A percentile compares a stretch with the other conserved stretches of the same genome.
phyloP scores from a whole-genome alignment of 2,888 invertebrate genomes.

The Escarpia spicata region DNA sequence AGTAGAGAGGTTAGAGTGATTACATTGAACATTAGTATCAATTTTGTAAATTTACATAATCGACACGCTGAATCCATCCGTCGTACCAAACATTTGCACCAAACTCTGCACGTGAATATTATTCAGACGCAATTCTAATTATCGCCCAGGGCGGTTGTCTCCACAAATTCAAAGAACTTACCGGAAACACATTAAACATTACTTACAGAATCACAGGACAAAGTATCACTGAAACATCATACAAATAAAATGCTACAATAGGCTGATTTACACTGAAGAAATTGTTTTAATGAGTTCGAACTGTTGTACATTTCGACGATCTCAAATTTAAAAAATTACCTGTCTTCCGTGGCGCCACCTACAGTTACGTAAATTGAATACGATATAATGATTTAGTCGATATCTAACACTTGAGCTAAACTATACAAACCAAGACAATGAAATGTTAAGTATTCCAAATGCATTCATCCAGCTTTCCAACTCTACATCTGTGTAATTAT shows the following conservation, averaged over 20 bases:
- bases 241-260: background rate
- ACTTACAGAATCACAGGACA: background rate
- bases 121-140: constrained; percentile 12
- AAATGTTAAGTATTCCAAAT: background rate
- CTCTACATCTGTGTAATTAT: background rate
- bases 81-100: background rate
- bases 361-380: background rate
- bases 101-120: background rate
- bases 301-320: background rate
- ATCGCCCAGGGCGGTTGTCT: background rate
- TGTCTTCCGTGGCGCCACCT: background rate
- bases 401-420: background rate
- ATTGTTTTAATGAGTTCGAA: background rate
- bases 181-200: background rate
- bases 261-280: background rate
- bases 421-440: background rate
- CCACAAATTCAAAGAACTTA: background rate
- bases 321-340: background rate
- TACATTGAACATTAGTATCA: background rate
- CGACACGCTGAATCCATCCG: background rate
- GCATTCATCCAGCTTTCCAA: background rate
- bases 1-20: background rate
- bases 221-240: background rate
- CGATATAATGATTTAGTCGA: background rate
- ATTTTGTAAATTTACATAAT: background rate